Conservation (phyloP, 2,113 vertebrate genomes). For the Diadophis punctatus region DNA sequence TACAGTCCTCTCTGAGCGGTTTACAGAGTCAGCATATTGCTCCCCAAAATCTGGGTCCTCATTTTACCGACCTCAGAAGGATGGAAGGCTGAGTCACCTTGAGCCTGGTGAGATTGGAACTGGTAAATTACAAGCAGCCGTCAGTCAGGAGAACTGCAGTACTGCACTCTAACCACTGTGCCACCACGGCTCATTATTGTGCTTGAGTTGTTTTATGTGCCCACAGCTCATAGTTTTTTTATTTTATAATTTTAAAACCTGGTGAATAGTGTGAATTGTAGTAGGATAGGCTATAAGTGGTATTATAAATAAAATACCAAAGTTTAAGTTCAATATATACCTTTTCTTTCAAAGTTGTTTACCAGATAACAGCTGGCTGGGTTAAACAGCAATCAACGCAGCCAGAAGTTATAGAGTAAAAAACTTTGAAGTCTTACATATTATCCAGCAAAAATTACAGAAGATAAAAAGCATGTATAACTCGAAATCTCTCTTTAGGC, state of each 20-base stretch:
- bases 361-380: neutral
- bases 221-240: neutral
- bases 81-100: no score
- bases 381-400: neutral
- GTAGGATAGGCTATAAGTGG: neutral
- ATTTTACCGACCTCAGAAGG: no score
- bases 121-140: no score
- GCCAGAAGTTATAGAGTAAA: neutral
- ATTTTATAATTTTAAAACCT: neutral
- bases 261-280: neutral
- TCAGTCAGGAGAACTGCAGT: no score
- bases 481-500: neutral
- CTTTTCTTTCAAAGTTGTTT: neutral
- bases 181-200: no score
- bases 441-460: neutral
- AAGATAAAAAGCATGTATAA: neutral
- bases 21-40: no score
- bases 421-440: neutral
- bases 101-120: no score
- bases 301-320: neutral
- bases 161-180: no score
- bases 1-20: no score
- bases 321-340: neutral
- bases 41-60: no score
- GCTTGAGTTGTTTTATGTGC: neutral